Evolutionary conservation across 2,797 vertebrate species (phyloP).

Genomic region (Rhinophrynus dorsalis): DNA sequence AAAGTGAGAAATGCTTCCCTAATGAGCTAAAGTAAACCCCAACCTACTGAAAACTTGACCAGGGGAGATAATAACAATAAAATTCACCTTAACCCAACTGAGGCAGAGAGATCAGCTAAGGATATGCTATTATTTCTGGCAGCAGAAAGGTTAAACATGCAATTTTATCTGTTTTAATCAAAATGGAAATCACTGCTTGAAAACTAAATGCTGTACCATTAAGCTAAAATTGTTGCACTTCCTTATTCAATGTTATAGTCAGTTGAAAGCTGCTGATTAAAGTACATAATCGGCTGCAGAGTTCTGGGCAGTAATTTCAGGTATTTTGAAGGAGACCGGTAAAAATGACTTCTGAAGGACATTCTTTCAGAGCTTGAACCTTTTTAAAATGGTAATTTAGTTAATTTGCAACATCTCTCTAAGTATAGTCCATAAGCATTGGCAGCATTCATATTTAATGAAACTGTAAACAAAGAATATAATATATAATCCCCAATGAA

Average conservation of each 20-base stretch:
- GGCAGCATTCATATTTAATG: conserved; percentile 39
- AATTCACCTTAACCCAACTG: neutral
- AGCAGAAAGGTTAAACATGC: conserved; percentile 20
- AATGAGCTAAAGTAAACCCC: too few species aligned
- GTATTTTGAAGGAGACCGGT: conserved; percentile 36
- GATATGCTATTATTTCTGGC: neutral
- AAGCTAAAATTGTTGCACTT: conserved; percentile 32
- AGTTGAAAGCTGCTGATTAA: conserved; percentile 44
- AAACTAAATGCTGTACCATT: conserved; percentile 33
- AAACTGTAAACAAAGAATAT: conserved; percentile 43
- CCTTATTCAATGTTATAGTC: conserved; percentile 37
- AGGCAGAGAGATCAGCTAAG: neutral
- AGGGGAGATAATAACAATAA: too few species aligned
- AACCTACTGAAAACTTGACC: too few species aligned
- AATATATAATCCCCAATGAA: conserved; percentile 28
- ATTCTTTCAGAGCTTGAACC: conserved; percentile 38
- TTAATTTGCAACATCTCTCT: conserved; percentile 42
- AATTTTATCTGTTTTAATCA: conserved; percentile 40
- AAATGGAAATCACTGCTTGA: conserved; percentile 45
- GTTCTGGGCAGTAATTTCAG: conserved; percentile 46
- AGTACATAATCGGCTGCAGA: conserved; percentile 37
- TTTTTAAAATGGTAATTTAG: conserved; percentile 47
- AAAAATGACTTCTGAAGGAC: conserved; percentile 41
- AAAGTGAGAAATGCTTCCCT: too few species aligned
- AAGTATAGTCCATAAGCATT: conserved; percentile 36